These are phyloP conservation scores for Brachylomia viminalis DNA, from an alignment of 2,888 invertebrate genomes.

Conservation along the genomic window DNA sequence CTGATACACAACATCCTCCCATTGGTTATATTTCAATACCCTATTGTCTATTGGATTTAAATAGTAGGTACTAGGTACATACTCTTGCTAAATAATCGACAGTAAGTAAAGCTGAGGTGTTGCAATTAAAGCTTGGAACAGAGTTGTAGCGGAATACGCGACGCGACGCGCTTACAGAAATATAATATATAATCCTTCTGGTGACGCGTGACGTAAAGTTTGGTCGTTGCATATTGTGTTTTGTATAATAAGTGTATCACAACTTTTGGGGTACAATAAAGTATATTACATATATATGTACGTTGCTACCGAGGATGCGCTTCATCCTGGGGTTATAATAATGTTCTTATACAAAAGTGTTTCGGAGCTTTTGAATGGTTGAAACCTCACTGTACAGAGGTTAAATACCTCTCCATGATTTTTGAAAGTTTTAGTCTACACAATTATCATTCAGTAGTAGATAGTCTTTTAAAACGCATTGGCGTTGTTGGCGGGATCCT, in stretches of 20 bases:
- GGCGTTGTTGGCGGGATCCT: neutral
- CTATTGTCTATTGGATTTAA: constrained; percentile 56
- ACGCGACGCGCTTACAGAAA: neutral
- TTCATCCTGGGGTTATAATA: neutral
- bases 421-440: neutral
- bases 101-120: constrained; percentile 38
- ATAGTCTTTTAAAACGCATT: neutral
- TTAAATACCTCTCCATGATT: neutral
- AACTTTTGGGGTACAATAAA: neutral
- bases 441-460: neutral
- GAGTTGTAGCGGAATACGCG: constrained; percentile 15
- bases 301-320: neutral
- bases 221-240: neutral
- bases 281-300: neutral
- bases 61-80: too few species aligned
- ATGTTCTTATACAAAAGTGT: neutral
- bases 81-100: constrained; percentile 49
- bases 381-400: neutral
- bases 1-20: constrained; percentile 45
- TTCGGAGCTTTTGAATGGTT: neutral
- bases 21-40: constrained; percentile 52
- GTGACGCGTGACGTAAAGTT: too few species aligned
- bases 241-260: neutral
- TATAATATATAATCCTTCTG: neutral
- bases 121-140: constrained; percentile 44